Evolutionary conservation across 2,113 vertebrate genomes (phyloP).

Genomic region (Phaethon lepturus): DNA sequence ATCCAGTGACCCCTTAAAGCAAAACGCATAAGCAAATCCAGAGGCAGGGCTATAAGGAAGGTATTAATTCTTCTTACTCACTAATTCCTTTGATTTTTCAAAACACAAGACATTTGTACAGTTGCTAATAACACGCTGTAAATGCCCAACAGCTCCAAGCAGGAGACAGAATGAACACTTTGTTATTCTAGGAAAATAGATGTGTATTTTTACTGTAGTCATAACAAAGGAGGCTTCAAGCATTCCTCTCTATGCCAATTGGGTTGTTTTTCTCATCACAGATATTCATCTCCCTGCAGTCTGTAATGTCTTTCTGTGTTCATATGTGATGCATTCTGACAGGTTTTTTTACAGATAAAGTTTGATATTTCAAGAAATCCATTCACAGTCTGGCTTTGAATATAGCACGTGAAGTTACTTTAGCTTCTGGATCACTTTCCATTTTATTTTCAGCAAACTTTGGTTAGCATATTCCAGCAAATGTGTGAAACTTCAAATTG

Average conservation of each 20-base stretch:
- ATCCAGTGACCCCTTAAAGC: background rate
- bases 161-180: background rate
- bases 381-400: conserved; percentile 32
- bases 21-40: background rate
- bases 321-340: conserved; percentile 29
- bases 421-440: conserved; percentile 11
- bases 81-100: conserved; percentile 43
- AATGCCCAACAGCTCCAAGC: conserved; percentile 20
- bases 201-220: conserved; percentile 53
- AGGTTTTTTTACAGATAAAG: conserved; percentile 29
- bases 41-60: background rate
- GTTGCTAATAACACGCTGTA: background rate
- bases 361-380: conserved; percentile 33
- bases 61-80: conserved; percentile 15
- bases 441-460: conserved; percentile 40
- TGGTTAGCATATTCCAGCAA: background rate
- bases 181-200: conserved; percentile 59
- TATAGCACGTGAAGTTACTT: conserved; percentile 37
- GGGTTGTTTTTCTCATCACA: background rate
- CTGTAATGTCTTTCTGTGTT: conserved; percentile 6
- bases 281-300: conserved; percentile 22
- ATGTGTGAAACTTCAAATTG: conserved; percentile 13
- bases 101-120: background rate
- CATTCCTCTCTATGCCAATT: background rate
- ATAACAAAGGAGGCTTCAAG: conserved; percentile 58